Percentiles rank a stretch among this genome's conserved stretches.
phyloP scores from a whole-genome alignment of 2,888 invertebrate genomes.

The Globia sparganii region DNA sequence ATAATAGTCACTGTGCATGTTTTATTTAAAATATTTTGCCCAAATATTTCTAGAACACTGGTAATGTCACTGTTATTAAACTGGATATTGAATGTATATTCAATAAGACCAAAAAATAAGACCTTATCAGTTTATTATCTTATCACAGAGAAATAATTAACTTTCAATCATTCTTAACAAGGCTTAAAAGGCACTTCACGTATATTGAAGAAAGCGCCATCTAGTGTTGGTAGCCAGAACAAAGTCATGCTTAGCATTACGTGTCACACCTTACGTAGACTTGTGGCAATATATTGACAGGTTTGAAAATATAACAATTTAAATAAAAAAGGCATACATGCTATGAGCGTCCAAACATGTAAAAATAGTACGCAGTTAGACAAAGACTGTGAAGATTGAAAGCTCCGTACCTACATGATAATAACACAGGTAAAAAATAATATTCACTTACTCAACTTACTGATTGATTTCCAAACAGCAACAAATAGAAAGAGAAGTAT shows the following conservation, averaged over 20 bases:
- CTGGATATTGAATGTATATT: constrained; percentile 9
- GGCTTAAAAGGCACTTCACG: not conserved
- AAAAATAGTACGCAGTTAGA: not conserved
- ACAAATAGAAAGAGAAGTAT: constrained; percentile 19
- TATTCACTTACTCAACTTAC: constrained; percentile 28
- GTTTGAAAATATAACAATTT: not conserved
- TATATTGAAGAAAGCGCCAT: constrained; percentile 10
- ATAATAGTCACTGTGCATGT: constrained; percentile 39
- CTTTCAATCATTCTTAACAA: not conserved
- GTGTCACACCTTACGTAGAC: not conserved
- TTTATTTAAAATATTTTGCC: constrained; percentile 3
- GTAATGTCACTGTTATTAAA: constrained; percentile 10
- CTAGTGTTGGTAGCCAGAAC: constrained; percentile 13
- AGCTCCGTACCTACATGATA: not conserved
- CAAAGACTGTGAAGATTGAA: not conserved
- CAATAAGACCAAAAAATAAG: constrained; percentile 28
- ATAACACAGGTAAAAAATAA: not conserved
- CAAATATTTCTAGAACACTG: not conserved
- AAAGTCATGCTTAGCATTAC: not conserved
- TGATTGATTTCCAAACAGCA: constrained; percentile 33
- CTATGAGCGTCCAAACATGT: not conserved
- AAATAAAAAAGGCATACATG: not conserved
- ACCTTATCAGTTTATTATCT: constrained; percentile 42
- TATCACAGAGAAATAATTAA: constrained; percentile 42
- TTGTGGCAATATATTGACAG: not conserved